phyloP scores from a whole-genome alignment of 2,797 vertebrate genomes.

The Galagoides demidoff region DNA sequence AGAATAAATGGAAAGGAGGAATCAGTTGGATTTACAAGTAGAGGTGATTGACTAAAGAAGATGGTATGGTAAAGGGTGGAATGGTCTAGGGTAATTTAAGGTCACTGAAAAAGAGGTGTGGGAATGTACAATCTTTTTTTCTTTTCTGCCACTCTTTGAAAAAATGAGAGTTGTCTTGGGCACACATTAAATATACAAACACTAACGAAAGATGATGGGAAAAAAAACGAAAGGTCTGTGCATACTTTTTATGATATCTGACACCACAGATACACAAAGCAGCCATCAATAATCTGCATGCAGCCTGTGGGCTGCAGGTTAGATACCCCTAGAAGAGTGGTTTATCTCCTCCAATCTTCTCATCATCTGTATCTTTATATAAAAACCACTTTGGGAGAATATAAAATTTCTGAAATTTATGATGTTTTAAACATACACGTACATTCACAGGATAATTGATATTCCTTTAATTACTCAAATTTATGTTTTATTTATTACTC shows the following conservation, averaged over 20 bases:
- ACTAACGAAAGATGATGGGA: too few relatives aligned
- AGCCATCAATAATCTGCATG: too few relatives aligned
- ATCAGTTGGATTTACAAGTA: neutral
- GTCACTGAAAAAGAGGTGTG: neutral
- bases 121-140: too few relatives aligned
- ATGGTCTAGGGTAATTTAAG: neutral
- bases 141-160: too few relatives aligned
- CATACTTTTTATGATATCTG: too few relatives aligned
- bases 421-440: neutral
- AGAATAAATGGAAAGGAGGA: neutral
- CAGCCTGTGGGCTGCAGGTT: too few relatives aligned
- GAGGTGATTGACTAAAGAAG: neutral
- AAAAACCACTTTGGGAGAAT: neutral
- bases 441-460: neutral
- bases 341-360: neutral
- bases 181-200: too few relatives aligned
- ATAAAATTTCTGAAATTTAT: neutral
- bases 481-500: neutral
- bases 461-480: neutral
- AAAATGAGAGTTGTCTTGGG: too few relatives aligned
- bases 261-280: too few relatives aligned
- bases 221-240: too few relatives aligned
- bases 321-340: neutral
- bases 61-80: neutral
- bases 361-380: neutral